Evolutionary conservation across 2,113 vertebrate genomes (phyloP).

Genomic region (Notechis scutatus): DNA sequence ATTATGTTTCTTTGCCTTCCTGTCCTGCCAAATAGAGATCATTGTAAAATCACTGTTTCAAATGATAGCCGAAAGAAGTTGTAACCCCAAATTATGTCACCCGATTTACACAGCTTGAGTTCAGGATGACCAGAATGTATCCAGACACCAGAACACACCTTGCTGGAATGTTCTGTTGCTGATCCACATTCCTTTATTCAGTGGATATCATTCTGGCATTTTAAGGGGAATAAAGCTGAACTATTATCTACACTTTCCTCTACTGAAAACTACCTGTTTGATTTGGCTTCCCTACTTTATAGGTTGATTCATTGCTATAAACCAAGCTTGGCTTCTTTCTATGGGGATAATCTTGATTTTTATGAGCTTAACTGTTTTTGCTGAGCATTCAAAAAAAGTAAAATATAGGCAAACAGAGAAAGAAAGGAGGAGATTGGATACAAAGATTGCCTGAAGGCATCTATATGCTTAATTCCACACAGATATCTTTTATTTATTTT

Average conservation of each 20-base stretch:
- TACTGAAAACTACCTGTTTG: slow-evolving; percentile 68
- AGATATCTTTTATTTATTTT: not conserved
- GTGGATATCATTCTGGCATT: slow-evolving; percentile 62
- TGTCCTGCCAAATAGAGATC: not conserved
- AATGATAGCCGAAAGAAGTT: slow-evolving; percentile 5
- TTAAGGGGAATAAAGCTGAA: slow-evolving; percentile 44
- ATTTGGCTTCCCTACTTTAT: slow-evolving; percentile 71
- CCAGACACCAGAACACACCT: slow-evolving; percentile 45
- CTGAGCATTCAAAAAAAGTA: slow-evolving; percentile 17
- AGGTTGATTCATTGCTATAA: slow-evolving; percentile 72
- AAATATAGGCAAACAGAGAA: not conserved
- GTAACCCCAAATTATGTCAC: slow-evolving; percentile 13
- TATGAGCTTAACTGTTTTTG: slow-evolving; percentile 50
- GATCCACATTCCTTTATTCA: slow-evolving; percentile 53
- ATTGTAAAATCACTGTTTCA: slow-evolving; percentile 16
- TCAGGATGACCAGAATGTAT: slow-evolving; percentile 67
- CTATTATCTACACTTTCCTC: slow-evolving; percentile 52
- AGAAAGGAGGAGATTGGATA: not conserved
- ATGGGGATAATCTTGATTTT: slow-evolving; percentile 58
- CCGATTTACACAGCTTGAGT: slow-evolving; percentile 55
- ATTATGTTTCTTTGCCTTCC: not conserved
- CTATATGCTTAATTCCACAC: not conserved
- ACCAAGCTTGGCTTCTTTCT: slow-evolving; percentile 49
- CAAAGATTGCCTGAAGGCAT: not conserved
- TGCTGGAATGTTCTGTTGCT: slow-evolving; percentile 60